Base-by-base conservation (phyloP, 2,113 vertebrate genomes). In the Aix galericulata region DNA sequence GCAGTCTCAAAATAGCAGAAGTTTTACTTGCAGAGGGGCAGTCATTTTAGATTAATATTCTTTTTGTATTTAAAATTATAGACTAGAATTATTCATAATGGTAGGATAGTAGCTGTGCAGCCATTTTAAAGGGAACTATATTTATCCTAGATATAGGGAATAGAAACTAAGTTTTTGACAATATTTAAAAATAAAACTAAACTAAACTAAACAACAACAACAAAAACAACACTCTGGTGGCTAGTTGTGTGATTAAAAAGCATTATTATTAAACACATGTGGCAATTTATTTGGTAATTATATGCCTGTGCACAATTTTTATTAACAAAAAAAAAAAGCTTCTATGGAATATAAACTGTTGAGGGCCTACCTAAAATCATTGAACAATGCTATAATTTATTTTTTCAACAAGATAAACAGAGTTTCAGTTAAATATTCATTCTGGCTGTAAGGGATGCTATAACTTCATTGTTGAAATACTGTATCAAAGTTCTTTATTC, bases 21-120 rank as follows among this genome's bases (percentile, higher is more conserved):
- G 13, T 88, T 6, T 32, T 66, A 4, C 25, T 86, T 58, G 16
- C 38, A 82, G 38, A 34, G 4, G 17, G 48, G 22, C 25, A 53
- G 42, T 72, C 22, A 15, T 52, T 91, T 88, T 17, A 11, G 58
- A 95, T 87, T 85, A 85, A 68, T 94, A 79, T 72, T 69, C 7
- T 23, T 91, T 85, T 91, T 93, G 31, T 64, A 59, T 93, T 91
- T 76, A 79, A 84, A 95, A 94, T 91, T 72, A 60, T 16, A 42
- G 18, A 42, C 44, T 53, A 58, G 27, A 82, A 82, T 58, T 89
- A 86, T 87, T 89, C 36, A 82, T 76, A 85, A 87, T 69, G 75
- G 38, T 42, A 91, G 34, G 38, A 63, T 87, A 89, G 91, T 85
- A 93, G 60, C 48, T 32, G 7, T 84, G 69, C 40, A 91, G 34